These are phyloP conservation scores for Anniella stebbinsi DNA, from an alignment of 2,797 vertebrate genomes.

Conservation along the genomic window DNA sequence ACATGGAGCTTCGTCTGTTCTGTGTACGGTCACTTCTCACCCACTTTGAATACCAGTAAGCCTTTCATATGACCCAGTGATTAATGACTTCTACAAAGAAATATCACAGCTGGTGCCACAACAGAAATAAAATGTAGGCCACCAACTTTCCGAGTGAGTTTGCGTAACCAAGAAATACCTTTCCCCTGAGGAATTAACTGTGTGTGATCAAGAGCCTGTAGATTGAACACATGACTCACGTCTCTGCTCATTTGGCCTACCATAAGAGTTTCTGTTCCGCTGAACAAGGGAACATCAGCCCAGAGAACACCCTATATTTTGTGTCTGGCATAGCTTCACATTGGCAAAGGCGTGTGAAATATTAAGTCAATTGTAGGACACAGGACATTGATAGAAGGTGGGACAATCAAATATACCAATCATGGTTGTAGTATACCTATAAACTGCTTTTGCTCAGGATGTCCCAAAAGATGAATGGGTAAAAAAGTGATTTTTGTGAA, in stretches of 20 bases:
- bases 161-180: conserved; percentile 38
- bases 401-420: not conserved
- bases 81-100: conserved; percentile 72
- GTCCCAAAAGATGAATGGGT: no score
- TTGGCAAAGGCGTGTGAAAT: not conserved
- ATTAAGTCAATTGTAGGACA: not conserved
- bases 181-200: conserved; percentile 38
- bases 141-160: conserved; percentile 52
- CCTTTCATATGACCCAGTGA: conserved; percentile 68
- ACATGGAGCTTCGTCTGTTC: not conserved
- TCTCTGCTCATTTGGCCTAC: not conserved
- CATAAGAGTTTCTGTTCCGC: not conserved
- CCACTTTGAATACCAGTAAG: conserved; percentile 58
- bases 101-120: conserved; percentile 53
- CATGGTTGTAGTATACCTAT: not conserved
- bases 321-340: not conserved
- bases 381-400: not conserved
- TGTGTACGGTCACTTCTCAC: not conserved
- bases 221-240: conserved; percentile 36
- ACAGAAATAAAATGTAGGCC: conserved; percentile 57
- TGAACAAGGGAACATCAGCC: not conserved
- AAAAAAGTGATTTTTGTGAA: no score
- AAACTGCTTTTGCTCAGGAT: not conserved
- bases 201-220: conserved; percentile 46
- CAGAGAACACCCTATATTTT: not conserved